Evolutionary conservation across 2,888 invertebrate species (phyloP), one percentile per base, ranked within the genome.

Genomic region (Tetranychus piercei): DNA sequence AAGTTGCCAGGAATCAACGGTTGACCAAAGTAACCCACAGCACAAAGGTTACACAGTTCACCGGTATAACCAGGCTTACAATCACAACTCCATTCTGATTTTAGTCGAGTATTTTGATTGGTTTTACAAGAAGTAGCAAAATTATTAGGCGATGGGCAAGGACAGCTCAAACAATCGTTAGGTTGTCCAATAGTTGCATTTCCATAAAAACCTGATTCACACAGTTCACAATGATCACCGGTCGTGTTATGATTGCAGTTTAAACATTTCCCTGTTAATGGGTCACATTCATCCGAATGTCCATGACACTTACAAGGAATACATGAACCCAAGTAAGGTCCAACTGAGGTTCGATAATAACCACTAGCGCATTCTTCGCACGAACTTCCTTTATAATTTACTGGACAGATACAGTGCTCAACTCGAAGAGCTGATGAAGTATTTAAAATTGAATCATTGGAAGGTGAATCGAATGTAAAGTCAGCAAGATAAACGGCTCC

Each of bases 251-350:
- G 89, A 77, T 87, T 86, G 79, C 96, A 96, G 80, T 91, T 88
- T 80, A 88, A 83, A 81, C 99, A 99, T 75, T 90, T 84, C 74
- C 99, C 99, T 6, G 95, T 96, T 75, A 90, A 87, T 74, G 92
- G 90, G 80, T 97, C 94, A 80, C 97, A 97, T 74, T 87, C 87
- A 71, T 88, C 87, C 0, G 96, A 88, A 81, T 97, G 97, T 0
- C 92, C 92, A 81, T 96, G 89, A 82, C 99, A 99, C 79, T 94
- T 89, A 81, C 99, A 99, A 0, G 91, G 92, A 15, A 92, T 88
- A 82, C 99, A 99, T 80, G 90, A 90, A 0, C 94, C 94, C 1
- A 93, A 90, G 80, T 89, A 89, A 0, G 90, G 90, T 4, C 94
- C 94, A 0, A 15, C 15, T 44, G 71, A 45, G 6, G 91, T 87